These are phyloP conservation scores for Digitonthophagus gazella DNA, from an alignment of 2,888 invertebrate genomes.

Conservation along the genomic window DNA sequence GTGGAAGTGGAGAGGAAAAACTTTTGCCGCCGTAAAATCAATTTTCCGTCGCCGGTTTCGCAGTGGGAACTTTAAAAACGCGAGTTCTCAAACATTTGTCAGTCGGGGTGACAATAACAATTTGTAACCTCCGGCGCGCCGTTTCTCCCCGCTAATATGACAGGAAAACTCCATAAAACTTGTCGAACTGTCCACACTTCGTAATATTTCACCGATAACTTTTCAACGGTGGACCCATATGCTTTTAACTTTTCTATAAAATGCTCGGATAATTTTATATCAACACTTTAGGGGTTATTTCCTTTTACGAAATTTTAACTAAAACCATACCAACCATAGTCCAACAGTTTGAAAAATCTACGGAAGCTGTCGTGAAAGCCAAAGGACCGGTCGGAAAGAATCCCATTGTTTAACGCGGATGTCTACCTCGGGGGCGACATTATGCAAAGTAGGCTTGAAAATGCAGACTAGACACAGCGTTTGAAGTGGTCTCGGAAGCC, in stretches of 20 bases:
- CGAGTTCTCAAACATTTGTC: constrained; percentile 36
- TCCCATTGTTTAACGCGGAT: constrained; percentile 43
- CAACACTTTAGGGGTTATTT: constrained; percentile 20
- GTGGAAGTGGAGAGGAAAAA: neutral
- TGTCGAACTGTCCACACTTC: constrained; percentile 41
- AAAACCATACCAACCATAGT: constrained; percentile 42
- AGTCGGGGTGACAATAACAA: constrained; percentile 43
- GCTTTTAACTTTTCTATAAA: neutral
- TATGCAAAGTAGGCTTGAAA: constrained; percentile 43
- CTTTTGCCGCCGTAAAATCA: neutral
- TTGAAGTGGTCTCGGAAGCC: constrained; percentile 23
- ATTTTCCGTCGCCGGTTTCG: neutral
- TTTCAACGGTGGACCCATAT: constrained; percentile 15
- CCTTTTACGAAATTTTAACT: constrained; percentile 25
- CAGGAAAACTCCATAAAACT: constrained; percentile 43
- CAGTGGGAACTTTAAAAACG: constrained; percentile 40
- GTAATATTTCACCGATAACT: constrained; percentile 38
- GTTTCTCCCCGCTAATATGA: constrained; percentile 41
- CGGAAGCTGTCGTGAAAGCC: neutral
- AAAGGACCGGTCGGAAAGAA: constrained; percentile 36
- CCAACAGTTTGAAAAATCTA: constrained; percentile 20
- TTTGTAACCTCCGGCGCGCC: constrained; percentile 39
- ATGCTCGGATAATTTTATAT: neutral
- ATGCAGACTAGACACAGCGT: constrained; percentile 30
- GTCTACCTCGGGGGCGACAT: constrained; percentile 46